Conservation (phyloP, 2,888 invertebrate species). For the Orgyia antiqua region DNA sequence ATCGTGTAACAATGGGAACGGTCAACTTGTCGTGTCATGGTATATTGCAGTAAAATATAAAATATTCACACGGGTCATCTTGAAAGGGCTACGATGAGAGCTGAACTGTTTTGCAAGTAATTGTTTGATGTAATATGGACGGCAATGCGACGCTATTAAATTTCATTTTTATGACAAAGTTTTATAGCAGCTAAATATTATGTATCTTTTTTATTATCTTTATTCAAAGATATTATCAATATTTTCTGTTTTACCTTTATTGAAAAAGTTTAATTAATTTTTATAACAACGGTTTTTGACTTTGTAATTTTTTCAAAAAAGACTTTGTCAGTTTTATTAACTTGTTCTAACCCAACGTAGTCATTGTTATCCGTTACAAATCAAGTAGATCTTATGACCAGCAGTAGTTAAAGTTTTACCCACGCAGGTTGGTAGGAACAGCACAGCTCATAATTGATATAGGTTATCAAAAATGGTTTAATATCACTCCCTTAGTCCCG, state of each 20-base stretch:
- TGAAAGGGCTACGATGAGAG: constrained; percentile 27
- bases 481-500: too few species aligned
- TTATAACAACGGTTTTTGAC: too few species aligned
- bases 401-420: too few species aligned
- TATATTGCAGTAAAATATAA: constrained; percentile 37
- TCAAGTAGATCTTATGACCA: too few species aligned
- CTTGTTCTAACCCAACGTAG: too few species aligned
- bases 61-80: constrained; percentile 45
- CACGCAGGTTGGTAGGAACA: too few species aligned
- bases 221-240: background rate
- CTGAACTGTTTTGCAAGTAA: constrained; percentile 28
- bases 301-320: too few species aligned
- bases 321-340: too few species aligned
- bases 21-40: constrained; percentile 25
- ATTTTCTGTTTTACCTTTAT: background rate
- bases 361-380: too few species aligned
- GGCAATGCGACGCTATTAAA: constrained; percentile 18
- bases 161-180: constrained; percentile 11
- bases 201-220: background rate
- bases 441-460: too few species aligned
- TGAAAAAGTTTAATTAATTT: too few species aligned
- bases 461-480: too few species aligned
- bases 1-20: constrained; percentile 15
- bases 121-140: constrained; percentile 27
- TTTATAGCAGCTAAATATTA: background rate